Conservation (phyloP, 2,797 vertebrate genomes). For the Tauraco hartlaubi region DNA sequence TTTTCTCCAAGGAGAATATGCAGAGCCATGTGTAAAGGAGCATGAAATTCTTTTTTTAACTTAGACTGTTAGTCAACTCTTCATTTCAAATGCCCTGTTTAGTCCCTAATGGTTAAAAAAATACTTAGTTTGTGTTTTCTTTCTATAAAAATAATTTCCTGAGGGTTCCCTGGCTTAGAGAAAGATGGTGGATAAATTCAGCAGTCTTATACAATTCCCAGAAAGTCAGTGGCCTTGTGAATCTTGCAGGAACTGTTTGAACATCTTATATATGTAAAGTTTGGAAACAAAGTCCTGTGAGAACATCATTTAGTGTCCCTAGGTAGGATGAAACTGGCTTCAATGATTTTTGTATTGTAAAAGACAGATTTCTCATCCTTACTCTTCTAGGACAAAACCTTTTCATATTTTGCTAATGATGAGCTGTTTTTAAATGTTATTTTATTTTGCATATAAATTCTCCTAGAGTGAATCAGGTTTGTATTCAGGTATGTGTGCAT, state of each 20-base stretch:
- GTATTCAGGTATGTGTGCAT: neutral
- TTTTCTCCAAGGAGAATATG: conserved; percentile 22
- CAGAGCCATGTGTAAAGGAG: neutral
- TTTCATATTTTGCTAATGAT: neutral
- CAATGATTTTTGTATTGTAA: neutral
- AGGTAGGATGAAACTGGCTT: neutral
- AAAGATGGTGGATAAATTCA: neutral
- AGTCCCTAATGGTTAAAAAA: neutral
- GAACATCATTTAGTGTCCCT: neutral
- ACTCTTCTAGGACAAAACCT: neutral
- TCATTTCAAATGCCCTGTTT: conserved; percentile 23
- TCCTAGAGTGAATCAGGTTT: neutral
- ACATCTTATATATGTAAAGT: conserved; percentile 14
- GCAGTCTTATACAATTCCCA: neutral
- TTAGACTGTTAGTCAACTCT: neutral
- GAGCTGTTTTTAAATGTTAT: neutral
- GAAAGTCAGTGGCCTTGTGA: neutral
- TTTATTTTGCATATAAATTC: neutral
- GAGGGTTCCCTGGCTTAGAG: neutral
- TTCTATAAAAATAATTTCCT: conserved; percentile 19
- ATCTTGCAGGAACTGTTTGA: conserved; percentile 18
- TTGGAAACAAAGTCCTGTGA: neutral
- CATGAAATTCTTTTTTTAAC: neutral
- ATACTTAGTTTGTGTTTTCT: neutral
- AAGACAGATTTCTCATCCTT: neutral